Percentiles rank a stretch among this genome's conserved stretches.
phyloP scores from a whole-genome alignment of 2,888 invertebrate species.

The Thecocarcelia acutangulata region DNA sequence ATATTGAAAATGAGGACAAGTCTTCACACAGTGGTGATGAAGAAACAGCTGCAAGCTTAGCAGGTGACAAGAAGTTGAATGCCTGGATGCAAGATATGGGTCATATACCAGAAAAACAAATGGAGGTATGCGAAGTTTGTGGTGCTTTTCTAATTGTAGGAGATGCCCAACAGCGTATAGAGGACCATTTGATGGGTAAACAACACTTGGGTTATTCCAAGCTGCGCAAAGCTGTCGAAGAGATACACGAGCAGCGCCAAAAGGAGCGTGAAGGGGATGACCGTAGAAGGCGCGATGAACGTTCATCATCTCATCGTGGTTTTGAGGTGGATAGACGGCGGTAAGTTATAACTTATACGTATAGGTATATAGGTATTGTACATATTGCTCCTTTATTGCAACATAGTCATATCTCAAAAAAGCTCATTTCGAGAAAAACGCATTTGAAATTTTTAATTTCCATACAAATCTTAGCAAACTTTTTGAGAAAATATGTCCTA shows the following conservation, averaged over 20 bases:
- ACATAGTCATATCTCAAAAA: too few species aligned
- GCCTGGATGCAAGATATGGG: slow-evolving; percentile 90
- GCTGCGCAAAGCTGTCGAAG: slow-evolving; percentile 86
- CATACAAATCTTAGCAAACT: too few species aligned
- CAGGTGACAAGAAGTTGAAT: slow-evolving; percentile 72
- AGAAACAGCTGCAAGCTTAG: slow-evolving; percentile 61
- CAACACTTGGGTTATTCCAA: slow-evolving; percentile 96
- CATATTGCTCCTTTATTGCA: too few species aligned
- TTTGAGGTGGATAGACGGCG: slow-evolving; percentile 74
- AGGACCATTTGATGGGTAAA: slow-evolving; percentile 98
- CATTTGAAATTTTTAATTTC: too few species aligned
- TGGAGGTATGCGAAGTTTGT: slow-evolving; percentile 99
- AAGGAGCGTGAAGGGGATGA: slow-evolving; percentile 85
- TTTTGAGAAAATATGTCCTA: too few species aligned
- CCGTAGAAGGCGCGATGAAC: slow-evolving; percentile 79
- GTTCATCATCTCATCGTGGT: slow-evolving; percentile 68
- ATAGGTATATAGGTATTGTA: too few species aligned
- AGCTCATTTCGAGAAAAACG: too few species aligned
- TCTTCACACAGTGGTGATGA: slow-evolving; percentile 58
- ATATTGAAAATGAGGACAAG: slow-evolving; percentile 40
- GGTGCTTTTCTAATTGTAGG: slow-evolving; percentile 99
- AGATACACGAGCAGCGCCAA: slow-evolving; percentile 85
- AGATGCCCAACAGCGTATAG: slow-evolving; percentile 98
- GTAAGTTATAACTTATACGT: slow-evolving; percentile 64
- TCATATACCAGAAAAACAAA: slow-evolving; percentile 96